A percentile compares a stretch with the other conserved stretches of the same genome.
Conservation (phyloP, 2,113 vertebrate species). For the Manacus vitellinus region DNA sequence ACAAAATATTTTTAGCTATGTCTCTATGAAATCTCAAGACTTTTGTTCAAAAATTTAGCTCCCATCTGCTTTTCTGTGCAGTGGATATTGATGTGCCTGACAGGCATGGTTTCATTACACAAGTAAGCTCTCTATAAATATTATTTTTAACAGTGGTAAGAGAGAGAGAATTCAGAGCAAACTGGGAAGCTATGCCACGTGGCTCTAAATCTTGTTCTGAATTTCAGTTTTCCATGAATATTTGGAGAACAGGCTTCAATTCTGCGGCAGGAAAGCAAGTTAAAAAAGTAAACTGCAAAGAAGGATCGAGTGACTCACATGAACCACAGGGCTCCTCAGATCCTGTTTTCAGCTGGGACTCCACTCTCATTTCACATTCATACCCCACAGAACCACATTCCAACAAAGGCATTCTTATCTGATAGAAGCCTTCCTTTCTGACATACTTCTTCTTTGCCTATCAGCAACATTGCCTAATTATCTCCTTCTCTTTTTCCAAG, state of each 20-base stretch:
- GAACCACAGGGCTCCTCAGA: neutral
- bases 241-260: neutral
- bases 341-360: neutral
- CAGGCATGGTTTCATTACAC: neutral
- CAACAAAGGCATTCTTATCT: neutral
- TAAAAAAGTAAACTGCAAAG: neutral
- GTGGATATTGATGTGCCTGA: neutral
- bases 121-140: conserved; percentile 6
- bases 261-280: neutral
- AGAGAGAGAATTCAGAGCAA: neutral
- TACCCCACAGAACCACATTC: neutral
- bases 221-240: neutral
- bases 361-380: neutral
- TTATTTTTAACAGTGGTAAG: neutral
- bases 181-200: neutral
- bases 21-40: neutral
- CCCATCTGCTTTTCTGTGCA: conserved; percentile 1
- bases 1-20: conserved; percentile 8
- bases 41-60: conserved; percentile 29
- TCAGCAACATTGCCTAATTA: neutral
- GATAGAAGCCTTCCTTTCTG: neutral
- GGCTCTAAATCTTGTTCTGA: neutral
- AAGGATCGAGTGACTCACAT: neutral
- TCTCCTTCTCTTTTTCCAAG: neutral
- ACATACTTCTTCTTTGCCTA: neutral